Evolutionary conservation across 1,140 invertebrate species (phyloP).

Genomic region (Cecropterus lyciades): DNA sequence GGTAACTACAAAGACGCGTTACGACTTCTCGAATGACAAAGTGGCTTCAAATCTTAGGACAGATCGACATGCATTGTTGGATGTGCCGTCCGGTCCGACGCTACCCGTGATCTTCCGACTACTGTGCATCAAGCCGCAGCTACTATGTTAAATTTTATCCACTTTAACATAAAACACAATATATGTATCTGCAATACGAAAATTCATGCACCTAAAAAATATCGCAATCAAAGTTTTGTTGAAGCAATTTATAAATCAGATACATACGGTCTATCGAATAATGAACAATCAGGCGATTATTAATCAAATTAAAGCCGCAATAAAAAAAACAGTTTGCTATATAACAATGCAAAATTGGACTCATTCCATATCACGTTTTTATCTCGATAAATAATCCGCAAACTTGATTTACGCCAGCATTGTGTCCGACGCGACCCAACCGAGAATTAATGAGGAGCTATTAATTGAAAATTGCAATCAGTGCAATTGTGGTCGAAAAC

Average conservation of each 20-base stretch:
- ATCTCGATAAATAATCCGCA: constrained; percentile 33
- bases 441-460: constrained; percentile 35
- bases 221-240: not conserved
- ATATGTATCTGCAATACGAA: too few species aligned
- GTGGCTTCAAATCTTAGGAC: too few species aligned
- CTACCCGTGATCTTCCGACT: too few species aligned
- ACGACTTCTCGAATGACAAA: too few species aligned
- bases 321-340: constrained; percentile 26
- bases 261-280: not conserved
- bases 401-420: constrained; percentile 32
- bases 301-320: constrained; percentile 25
- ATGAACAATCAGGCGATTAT: constrained; percentile 22
- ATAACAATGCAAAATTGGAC: constrained; percentile 26
- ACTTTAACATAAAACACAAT: too few species aligned
- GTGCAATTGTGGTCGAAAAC: constrained; percentile 32
- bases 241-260: not conserved
- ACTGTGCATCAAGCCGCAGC: too few species aligned
- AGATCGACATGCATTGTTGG: too few species aligned
- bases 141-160: too few species aligned
- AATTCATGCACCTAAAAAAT: not conserved
- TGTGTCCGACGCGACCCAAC: constrained; percentile 32
- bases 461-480: constrained; percentile 38
- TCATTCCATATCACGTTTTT: constrained; percentile 35
- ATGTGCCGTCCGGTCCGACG: too few species aligned
- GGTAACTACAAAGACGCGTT: too few species aligned